Percentiles rank a stretch among this genome's conserved stretches.
These are phyloP conservation scores for Drosophila koepferae DNA, from an alignment of 2,888 invertebrate species.

Conservation along the genomic window DNA sequence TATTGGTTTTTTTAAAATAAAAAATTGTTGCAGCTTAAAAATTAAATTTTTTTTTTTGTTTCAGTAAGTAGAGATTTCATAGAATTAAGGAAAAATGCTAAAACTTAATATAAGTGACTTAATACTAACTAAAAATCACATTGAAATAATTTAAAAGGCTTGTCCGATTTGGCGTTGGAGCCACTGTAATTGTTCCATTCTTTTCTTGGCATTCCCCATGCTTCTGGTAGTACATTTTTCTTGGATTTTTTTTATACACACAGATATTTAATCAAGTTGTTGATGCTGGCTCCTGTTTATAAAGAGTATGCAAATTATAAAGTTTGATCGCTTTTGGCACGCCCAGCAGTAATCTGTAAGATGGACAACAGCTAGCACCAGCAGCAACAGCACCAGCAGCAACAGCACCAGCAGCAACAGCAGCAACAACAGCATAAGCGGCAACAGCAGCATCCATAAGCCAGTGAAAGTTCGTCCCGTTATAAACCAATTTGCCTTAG, in stretches of 20 bases:
- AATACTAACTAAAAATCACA: too few relatives aligned
- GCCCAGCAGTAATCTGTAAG: constrained; percentile 39
- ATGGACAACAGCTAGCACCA: constrained; percentile 14
- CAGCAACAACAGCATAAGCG: constrained; percentile 22
- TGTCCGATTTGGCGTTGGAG: too few relatives aligned
- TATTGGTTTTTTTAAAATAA: too few relatives aligned
- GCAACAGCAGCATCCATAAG: constrained; percentile 39
- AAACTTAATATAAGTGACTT: too few relatives aligned
- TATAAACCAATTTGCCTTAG: constrained; percentile 77
- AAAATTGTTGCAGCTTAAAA: too few relatives aligned
- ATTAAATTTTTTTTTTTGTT: too few relatives aligned
- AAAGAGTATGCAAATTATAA: constrained; percentile 53
- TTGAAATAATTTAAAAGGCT: too few relatives aligned
- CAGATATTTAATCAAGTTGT: background rate
- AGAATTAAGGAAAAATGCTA: too few relatives aligned
- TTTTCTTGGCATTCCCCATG: background rate
- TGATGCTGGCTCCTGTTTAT: constrained; percentile 12
- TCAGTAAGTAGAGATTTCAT: too few relatives aligned
- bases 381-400: background rate
- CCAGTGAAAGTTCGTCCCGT: constrained; percentile 77
- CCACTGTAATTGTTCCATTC: too few relatives aligned
- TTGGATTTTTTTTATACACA: background rate
- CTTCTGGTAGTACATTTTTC: background rate
- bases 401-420: constrained; percentile 3
- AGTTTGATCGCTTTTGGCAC: constrained; percentile 26